Conservation (phyloP, 2,113 vertebrate species). For the Dascyllus trimaculatus region DNA sequence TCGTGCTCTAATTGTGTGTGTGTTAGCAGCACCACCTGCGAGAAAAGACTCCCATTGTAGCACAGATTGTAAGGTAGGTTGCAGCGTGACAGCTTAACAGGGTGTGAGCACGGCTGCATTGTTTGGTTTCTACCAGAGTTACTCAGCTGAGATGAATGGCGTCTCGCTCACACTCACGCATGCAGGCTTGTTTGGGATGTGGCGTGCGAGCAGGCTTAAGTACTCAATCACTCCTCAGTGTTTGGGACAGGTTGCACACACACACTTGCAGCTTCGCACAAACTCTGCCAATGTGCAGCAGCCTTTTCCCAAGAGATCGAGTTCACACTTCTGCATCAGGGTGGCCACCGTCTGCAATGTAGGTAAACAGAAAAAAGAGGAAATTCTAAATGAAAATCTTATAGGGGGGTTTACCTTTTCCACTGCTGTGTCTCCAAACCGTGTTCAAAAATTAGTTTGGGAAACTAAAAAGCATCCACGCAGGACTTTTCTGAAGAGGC, state of each 20-base stretch:
- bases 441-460: conserved; percentile 43
- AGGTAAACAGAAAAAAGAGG: conserved; percentile 58
- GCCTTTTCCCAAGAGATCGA: conserved; percentile 25
- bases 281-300: conserved; percentile 24
- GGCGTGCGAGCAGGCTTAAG: conserved; percentile 66
- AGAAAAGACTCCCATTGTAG: conserved; percentile 34
- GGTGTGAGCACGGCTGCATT: conserved; percentile 58
- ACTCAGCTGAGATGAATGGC: conserved; percentile 56
- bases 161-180: conserved; percentile 38
- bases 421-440: conserved; percentile 23
- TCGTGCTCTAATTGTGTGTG: neutral
- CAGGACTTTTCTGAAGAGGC: conserved; percentile 2
- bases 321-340: conserved; percentile 42
- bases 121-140: conserved; percentile 50
- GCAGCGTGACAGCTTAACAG: conserved; percentile 57
- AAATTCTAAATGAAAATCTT: conserved; percentile 57
- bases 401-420: conserved; percentile 17
- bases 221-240: conserved; percentile 54
- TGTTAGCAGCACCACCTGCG: conserved; percentile 39
- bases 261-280: conserved; percentile 13
- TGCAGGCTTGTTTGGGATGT: conserved; percentile 47
- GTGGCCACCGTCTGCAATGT: conserved; percentile 43
- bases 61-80: conserved; percentile 46
- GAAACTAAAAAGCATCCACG: conserved; percentile 9
- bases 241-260: conserved; percentile 51